Evolutionary conservation across 2,888 invertebrate species (phyloP), one percentile per base, ranked within the genome.

Genomic region (Phymatocera aterrima): DNA sequence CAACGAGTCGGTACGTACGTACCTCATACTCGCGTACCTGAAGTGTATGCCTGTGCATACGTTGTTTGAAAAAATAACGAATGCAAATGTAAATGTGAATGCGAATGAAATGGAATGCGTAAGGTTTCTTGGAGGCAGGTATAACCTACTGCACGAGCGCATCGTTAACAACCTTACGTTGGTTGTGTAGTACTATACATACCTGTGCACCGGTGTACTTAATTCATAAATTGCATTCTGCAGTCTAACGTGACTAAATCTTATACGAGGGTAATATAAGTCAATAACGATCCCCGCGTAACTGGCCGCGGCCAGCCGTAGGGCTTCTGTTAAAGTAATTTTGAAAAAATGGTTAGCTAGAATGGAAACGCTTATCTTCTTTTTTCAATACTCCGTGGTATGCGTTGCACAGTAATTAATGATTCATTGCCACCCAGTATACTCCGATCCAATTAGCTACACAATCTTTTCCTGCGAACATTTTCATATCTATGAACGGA

Each of bases 41-140:
- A n/a, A n/a, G n/a, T n/a, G n/a, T 60, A 24, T 28, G 18, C n/a
- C 18, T 18, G 21, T 54, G 6, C 54, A 18, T n/a, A 18, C 21
- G 18, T 68, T 8, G n/a, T 40, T 68, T 61, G 43, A 43, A 43
- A 37, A 28, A 68, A 72, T 72, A 72, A 72, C 34, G 70, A 72
- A 72, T 72, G 70, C 70, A 72, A 72, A 72, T 51, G 70, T 10
- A 18, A 72, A n/a, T n/a, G n/a, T n/a, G n/a, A n/a, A n/a, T n/a
- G n/a, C n/a, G n/a, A n/a, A n/a, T n/a, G n/a, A n/a, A n/a, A 51
- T 34, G 70, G 70, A 72, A 72, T 72, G 70, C 70, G 70, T 72
- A 48, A 72, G 51, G 70, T 31, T 72, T 72, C 70, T 72, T 72
- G n/a, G n/a, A n/a, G n/a, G n/a, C n/a, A n/a, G n/a, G n/a, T n/a